phyloP scores from a whole-genome alignment of 37 sponge, comb jelly and placozoan genomes.

The Geodia barretti region DNA sequence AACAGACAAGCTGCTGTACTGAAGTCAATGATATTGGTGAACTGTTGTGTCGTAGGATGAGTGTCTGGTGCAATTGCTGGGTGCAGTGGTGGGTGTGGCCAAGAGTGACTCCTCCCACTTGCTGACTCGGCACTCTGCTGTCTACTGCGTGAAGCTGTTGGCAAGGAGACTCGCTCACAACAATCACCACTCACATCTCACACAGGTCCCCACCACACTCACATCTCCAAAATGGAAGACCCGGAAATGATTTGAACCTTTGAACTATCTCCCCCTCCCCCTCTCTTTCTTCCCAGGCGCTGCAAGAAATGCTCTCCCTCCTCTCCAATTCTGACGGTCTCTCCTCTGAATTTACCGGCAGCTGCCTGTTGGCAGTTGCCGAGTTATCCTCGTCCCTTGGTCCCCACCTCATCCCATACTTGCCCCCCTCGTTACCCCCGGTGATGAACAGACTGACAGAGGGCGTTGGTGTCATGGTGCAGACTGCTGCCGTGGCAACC shows the following conservation, averaged over 20 bases:
- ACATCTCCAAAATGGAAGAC: too few species aligned
- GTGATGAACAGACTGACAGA: conserved; percentile 18
- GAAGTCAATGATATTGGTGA: too few species aligned
- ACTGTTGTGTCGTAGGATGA: conserved; percentile 6
- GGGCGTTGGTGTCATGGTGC: conserved; percentile 16
- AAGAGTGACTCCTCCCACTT: background rate
- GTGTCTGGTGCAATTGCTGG: conserved; percentile 18
- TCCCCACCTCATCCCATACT: conserved; percentile 58
- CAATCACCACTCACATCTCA: conserved; percentile 11
- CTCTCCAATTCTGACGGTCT: conserved; percentile 2
- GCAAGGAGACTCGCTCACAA: background rate
- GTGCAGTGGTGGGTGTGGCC: conserved; percentile 45
- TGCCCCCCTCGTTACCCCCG: conserved; percentile 45
- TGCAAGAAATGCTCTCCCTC: conserved; percentile 1
- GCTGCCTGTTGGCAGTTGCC: conserved; percentile 42
- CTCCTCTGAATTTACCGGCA: background rate
- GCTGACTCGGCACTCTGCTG: conserved; percentile 35
- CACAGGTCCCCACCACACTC: too few species aligned
- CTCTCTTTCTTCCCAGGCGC: conserved; percentile 1
- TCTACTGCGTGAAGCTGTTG: conserved; percentile 40
- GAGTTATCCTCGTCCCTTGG: conserved; percentile 36
- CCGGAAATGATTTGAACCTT: too few species aligned
- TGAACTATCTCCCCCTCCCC: background rate
- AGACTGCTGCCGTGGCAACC: conserved; percentile 33
- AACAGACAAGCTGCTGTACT: too few species aligned